Evolutionary conservation across 2,888 invertebrate genomes (phyloP).

Genomic region (Podotricha telesiphe): DNA sequence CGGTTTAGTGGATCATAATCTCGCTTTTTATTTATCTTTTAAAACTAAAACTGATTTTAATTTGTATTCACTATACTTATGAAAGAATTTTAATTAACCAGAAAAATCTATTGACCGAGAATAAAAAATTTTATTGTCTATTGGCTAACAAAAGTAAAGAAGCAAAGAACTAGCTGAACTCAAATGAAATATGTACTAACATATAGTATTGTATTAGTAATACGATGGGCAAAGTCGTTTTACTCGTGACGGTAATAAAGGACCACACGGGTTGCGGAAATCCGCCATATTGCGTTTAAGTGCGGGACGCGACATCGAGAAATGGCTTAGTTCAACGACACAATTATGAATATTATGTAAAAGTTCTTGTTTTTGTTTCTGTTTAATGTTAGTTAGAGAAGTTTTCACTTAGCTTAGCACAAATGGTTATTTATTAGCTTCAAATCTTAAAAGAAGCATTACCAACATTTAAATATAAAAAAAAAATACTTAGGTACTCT

Average conservation of each 20-base stretch:
- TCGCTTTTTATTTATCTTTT: neutral
- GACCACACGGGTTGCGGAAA: constrained; percentile 42
- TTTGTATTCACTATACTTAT: too few relatives aligned
- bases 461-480: neutral
- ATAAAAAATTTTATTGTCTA: too few relatives aligned
- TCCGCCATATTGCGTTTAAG: constrained; percentile 43
- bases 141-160: neutral
- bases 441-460: neutral
- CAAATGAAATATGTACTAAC: neutral
- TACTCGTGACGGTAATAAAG: constrained; percentile 39
- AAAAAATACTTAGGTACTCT: too few relatives aligned
- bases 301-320: constrained; percentile 37
- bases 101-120: too few relatives aligned
- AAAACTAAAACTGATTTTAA: too few relatives aligned
- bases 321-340: constrained; percentile 24
- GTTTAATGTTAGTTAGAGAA: neutral
- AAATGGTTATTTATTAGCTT: neutral
- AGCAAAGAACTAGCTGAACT: neutral
- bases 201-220: constrained; percentile 17
- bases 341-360: constrained; percentile 17
- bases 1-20: neutral
- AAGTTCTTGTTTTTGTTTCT: neutral
- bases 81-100: too few relatives aligned
- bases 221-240: constrained; percentile 31
- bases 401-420: neutral